phyloP scores from a whole-genome alignment of 2,888 invertebrate genomes.

The Leptopilina drosophilae region DNA sequence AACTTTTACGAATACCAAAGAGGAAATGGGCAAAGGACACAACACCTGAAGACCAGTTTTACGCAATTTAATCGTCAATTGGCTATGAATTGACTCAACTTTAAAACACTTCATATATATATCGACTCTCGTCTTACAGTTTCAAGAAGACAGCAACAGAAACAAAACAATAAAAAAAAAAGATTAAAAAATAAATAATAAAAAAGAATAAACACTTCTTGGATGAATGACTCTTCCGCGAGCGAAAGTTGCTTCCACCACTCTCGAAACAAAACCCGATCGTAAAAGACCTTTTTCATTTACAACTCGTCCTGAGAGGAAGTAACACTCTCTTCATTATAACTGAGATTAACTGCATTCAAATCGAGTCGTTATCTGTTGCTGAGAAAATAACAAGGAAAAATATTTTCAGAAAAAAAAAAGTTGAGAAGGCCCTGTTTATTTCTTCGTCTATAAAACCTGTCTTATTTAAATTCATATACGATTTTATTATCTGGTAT shows the following conservation, averaged over 20 bases:
- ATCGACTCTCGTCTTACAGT: background rate
- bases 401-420: background rate
- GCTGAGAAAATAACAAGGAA: constrained; percentile 13
- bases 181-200: too few species aligned
- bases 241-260: constrained; percentile 42
- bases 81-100: constrained; percentile 37
- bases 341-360: constrained; percentile 30
- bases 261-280: background rate
- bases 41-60: constrained; percentile 56
- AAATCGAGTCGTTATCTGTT: constrained; percentile 22
- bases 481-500: background rate
- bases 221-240: constrained; percentile 36
- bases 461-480: constrained; percentile 1
- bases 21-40: constrained; percentile 70
- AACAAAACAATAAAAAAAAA: too few species aligned
- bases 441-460: too few species aligned
- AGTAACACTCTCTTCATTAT: constrained; percentile 28
- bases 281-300: constrained; percentile 34
- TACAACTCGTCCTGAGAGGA: background rate
- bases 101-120: background rate
- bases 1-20: constrained; percentile 68
- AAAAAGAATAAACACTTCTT: constrained; percentile 4
- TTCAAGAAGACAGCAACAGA: too few species aligned
- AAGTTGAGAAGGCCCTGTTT: background rate
- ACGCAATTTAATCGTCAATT: constrained; percentile 30